Evolutionary conservation across 2,113 vertebrate species (phyloP), one percentile per base, ranked within the genome.

Genomic region (Oxyura jamaicensis): DNA sequence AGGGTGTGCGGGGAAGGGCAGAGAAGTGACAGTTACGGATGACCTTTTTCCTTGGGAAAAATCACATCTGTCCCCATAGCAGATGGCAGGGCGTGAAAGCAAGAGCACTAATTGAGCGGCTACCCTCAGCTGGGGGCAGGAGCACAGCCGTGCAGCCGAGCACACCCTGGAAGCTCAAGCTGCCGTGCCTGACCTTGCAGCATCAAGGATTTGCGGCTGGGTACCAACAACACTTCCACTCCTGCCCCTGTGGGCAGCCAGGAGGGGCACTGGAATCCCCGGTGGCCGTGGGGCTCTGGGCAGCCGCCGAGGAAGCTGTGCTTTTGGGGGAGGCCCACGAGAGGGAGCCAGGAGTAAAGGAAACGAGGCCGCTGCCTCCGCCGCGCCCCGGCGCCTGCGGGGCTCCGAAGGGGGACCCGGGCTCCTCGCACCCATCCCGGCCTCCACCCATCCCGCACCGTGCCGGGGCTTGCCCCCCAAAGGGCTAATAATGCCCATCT

Each of bases 261-360:
- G n/a, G 62, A 26, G 19, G 1, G 21, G 48, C 52, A 33, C 23
- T 10, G 56, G 42, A 13, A 14, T 1, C 22, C 36, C 36, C 6
- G 29, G 33, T 41, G 11, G 50, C 50, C 8, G 1, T 11, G 23
- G n/a, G 10, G 2, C 10, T 4, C 11, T 16, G 18, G 8, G 21
- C 7, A 21, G 19, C 42, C 29, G 16, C 13, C 0, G 42, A 28
- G 20, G 8, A 3, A 5, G 48, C 0, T 89, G 91, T 50, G 67
- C 77, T 65, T 81, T 58, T 3, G 31, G 50, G 52, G 33, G 63
- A 73, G 20, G 83, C 36, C 97, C 97, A 95, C 95, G 88, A 97
- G 97, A 95, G 95, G 97, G 96, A 93, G 97, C 96, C 93, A n/a
- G 87, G 74, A 71, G 95, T 26, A 95, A 84, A 69, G 95, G 69